Conservation (phyloP, 1,140 invertebrate species). For the Stenopsyche tienmushanensis region DNA sequence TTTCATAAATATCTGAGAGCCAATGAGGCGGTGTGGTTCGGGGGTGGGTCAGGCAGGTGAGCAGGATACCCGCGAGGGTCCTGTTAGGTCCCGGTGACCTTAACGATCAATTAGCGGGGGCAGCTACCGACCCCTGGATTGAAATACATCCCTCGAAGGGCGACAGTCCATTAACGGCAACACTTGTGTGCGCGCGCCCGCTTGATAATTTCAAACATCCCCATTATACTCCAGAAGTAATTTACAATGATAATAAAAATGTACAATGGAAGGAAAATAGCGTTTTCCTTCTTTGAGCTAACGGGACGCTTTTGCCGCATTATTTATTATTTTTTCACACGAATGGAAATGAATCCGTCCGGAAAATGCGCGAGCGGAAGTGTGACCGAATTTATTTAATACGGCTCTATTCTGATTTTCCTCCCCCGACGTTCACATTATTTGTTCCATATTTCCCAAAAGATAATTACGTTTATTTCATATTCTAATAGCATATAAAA, state of each 20-base stretch:
- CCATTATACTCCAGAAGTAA: conserved; percentile 11
- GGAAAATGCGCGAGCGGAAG: neutral
- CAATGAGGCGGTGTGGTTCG: neutral
- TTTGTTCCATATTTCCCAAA: too few species aligned
- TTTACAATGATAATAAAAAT: conserved; percentile 15
- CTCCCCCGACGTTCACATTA: too few species aligned
- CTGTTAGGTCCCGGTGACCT: neutral
- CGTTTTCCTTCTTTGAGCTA: too few species aligned
- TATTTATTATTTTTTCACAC: neutral
- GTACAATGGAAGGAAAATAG: conserved; percentile 3
- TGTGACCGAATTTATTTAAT: neutral
- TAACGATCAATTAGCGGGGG: conserved; percentile 24
- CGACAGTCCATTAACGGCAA: conserved; percentile 4
- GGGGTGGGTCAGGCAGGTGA: neutral
- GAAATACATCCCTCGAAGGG: neutral
- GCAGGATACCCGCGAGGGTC: neutral
- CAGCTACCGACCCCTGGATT: neutral
- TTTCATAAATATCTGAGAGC: conserved; percentile 3
- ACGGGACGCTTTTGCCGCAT: neutral
- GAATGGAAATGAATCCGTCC: neutral
- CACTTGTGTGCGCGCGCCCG: neutral
- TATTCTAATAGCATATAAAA: too few species aligned
- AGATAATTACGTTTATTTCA: too few species aligned
- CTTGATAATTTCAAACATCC: conserved; percentile 26
- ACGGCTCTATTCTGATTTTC: neutral